Evolutionary conservation across 1,140 invertebrate genomes (phyloP).

Genomic region (Cardiocondyla obscurior): DNA sequence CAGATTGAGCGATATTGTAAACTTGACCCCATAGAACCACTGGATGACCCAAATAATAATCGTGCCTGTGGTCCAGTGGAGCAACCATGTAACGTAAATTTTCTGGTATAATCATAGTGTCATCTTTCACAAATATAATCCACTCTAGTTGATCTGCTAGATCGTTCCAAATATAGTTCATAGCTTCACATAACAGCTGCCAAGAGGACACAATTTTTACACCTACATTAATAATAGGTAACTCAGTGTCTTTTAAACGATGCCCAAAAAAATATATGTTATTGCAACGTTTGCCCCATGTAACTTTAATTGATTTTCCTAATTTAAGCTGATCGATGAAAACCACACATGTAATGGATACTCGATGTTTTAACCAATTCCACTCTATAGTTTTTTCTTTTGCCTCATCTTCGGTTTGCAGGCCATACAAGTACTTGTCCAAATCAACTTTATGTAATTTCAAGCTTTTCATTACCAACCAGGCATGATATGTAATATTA

Average conservation of each 20-base stretch:
- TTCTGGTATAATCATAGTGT: constrained; percentile 83
- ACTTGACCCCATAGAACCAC: constrained; percentile 82
- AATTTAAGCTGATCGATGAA: constrained; percentile 78
- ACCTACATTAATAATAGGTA: constrained; percentile 75
- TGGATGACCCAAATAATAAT: constrained; percentile 84
- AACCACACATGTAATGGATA: constrained; percentile 79
- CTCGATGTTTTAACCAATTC: constrained; percentile 75
- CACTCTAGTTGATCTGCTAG: constrained; percentile 74
- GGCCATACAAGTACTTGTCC: constrained; percentile 74
- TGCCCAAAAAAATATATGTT: constrained; percentile 79
- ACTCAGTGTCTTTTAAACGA: constrained; percentile 47
- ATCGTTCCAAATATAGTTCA: constrained; percentile 76
- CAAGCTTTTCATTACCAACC: constrained; percentile 71
- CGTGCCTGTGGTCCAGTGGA: constrained; percentile 75
- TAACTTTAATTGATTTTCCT: constrained; percentile 73
- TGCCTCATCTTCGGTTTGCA: neutral
- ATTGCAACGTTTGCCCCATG: constrained; percentile 80
- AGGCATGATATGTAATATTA: constrained; percentile 68
- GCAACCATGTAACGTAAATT: constrained; percentile 83
- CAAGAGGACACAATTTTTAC: constrained; percentile 81
- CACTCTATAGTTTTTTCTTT: constrained; percentile 70
- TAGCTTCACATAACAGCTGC: constrained; percentile 81
- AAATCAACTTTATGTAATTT: constrained; percentile 63
- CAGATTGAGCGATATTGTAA: constrained; percentile 84
- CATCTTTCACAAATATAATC: constrained; percentile 83